phyloP scores from a whole-genome alignment of 2,888 invertebrate genomes.

The Netelia virgata region DNA sequence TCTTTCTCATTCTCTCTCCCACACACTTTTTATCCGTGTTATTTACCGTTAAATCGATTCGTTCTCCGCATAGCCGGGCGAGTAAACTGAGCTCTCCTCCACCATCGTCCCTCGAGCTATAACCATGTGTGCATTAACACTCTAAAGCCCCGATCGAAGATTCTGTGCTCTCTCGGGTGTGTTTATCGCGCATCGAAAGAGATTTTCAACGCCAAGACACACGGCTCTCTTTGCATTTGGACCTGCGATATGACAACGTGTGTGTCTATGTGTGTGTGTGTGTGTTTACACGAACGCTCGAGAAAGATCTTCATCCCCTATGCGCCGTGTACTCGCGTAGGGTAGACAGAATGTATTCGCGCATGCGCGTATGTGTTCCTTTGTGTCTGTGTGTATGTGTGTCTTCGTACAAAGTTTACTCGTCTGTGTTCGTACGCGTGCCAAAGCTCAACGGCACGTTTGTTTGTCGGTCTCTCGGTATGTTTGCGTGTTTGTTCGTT shows the following conservation, averaged over 20 bases:
- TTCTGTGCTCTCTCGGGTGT: neutral
- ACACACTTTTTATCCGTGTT: neutral
- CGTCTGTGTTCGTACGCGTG: slow-evolving; percentile 53
- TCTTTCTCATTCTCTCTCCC: neutral
- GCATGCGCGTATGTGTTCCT: neutral
- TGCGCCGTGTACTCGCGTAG: neutral
- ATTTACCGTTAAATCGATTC: neutral
- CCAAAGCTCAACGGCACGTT: slow-evolving; percentile 66
- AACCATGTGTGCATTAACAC: slow-evolving; percentile 2
- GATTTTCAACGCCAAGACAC: slow-evolving; percentile 8
- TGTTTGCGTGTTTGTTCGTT: slow-evolving; percentile 74
- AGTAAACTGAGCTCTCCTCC: neutral
- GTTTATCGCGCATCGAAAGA: slow-evolving; percentile 15
- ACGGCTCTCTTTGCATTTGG: slow-evolving; percentile 10
- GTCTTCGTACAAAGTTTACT: slow-evolving; percentile 55
- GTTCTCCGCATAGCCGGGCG: neutral
- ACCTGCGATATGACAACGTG: slow-evolving; percentile 11
- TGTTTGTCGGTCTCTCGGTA: slow-evolving; percentile 68
- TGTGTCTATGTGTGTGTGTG: neutral
- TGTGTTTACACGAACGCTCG: slow-evolving; percentile 13
- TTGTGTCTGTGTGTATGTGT: neutral
- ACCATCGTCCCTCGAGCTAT: neutral
- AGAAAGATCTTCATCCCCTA: slow-evolving; percentile 5
- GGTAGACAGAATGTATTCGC: neutral
- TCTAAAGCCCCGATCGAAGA: slow-evolving; percentile 28